Evolutionary conservation across 1,140 invertebrate genomes (phyloP), one percentile per base, ranked within the genome.

Genomic region (Achatina immaculata): DNA sequence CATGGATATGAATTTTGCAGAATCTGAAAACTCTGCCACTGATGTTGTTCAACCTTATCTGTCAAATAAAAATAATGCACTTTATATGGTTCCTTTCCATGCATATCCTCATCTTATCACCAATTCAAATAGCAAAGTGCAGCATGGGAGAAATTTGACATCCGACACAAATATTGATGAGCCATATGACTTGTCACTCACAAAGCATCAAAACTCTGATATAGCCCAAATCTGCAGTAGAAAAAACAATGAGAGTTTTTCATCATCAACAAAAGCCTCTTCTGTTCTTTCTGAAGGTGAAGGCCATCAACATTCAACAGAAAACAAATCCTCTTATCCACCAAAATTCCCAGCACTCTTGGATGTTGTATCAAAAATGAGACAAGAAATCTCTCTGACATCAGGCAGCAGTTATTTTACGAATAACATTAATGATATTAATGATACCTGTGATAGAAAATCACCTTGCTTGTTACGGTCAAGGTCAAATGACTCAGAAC

Each of bases 1-100:
- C 36, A 74, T 80, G 42, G 85, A 85, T 0, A 76, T 79, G 36
- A 82, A 65, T 55, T 58, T 76, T 43, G 73, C 43, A 16, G 76
- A 38, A 38, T 68, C 65, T 36, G 51, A 66, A 66, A 74, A 58
- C 21, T 74, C 72, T 21, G 55, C 71, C 1, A 31, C 31, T 19
- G 65, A 65, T 9, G 74, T 42, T 34, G 79, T 78, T 84, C 81
- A 76, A 19, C 82, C 86, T 2, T 85, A 85, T 62, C 83, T 89
- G 11, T 86, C 88, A 77, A 89, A 89, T 77, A 88, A 86, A 79
- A n/a, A n/a, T n/a, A 89, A 89, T 84, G 88, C 87, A 48, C 87
- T 89, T 6, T 88, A 89, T 73, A 81, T 88, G 82, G 82, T 89
- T n/a, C 86, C 85, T 19, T 85, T 87, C 66, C 87, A 85, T 34